These are phyloP conservation scores for Xiphophorus maculatus DNA, from an alignment of 2,113 vertebrate genomes.

Conservation along the genomic window DNA sequence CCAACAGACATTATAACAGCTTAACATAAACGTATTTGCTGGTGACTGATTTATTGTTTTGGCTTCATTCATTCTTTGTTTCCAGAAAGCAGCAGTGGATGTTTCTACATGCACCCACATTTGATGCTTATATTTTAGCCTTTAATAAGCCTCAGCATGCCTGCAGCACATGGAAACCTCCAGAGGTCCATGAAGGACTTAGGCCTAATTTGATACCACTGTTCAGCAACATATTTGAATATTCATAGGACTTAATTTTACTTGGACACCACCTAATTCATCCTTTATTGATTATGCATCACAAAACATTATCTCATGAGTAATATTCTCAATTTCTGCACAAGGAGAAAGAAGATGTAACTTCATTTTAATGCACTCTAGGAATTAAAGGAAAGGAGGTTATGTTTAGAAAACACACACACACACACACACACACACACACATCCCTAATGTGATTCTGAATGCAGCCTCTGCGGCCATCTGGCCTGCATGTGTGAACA, in stretches of 20 bases:
- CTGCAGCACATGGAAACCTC: constrained; percentile 31
- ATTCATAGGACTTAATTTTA: constrained; percentile 32
- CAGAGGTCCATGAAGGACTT: constrained; percentile 18
- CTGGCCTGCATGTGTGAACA: constrained; percentile 66
- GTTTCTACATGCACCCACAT: background rate
- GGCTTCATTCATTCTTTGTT: background rate
- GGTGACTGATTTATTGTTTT: background rate
- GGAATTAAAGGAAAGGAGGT: constrained; percentile 19
- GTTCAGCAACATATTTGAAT: constrained; percentile 33
- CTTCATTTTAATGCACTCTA: background rate
- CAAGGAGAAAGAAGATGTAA: background rate
- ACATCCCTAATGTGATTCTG: constrained; percentile 31
- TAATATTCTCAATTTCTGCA: background rate
- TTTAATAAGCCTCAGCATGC: constrained; percentile 5
- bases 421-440: constrained; percentile 7
- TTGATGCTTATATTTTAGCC: background rate
- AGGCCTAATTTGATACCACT: constrained; percentile 37
- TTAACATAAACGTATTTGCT: constrained; percentile 3
- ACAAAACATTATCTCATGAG: background rate
- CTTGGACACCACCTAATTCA: constrained; percentile 3
- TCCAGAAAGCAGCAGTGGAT: background rate
- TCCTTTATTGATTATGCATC: background rate
- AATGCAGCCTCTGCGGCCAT: constrained; percentile 49
- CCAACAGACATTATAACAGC: background rate
- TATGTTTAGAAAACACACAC: constrained; percentile 32